Percentiles rank a stretch among this genome's conserved stretches.
Conservation (phyloP, 1,140 invertebrate genomes). For the Danaus melanippus region DNA sequence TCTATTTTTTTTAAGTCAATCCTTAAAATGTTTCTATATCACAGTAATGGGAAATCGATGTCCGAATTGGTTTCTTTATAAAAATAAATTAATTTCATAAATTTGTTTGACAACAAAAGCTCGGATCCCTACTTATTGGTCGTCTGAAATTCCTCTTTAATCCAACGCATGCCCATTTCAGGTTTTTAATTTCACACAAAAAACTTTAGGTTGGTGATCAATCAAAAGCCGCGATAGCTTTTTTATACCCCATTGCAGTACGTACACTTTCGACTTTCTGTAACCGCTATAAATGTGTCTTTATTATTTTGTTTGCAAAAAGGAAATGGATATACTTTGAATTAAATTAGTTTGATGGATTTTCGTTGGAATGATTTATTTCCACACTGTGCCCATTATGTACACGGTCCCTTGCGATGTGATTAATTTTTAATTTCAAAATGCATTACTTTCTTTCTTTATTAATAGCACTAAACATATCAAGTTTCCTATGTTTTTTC, state of each 20-base stretch:
- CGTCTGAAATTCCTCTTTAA: constrained; percentile 64
- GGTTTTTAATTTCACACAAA: constrained; percentile 71
- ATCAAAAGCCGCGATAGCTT: constrained; percentile 63
- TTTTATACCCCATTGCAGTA: constrained; percentile 64
- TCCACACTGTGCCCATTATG: constrained; percentile 14
- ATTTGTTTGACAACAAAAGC: constrained; percentile 51
- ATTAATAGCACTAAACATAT: too few relatives aligned
- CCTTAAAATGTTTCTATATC: constrained; percentile 28
- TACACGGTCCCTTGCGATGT: constrained; percentile 4
- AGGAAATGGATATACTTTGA: constrained; percentile 63
- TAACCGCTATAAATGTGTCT: constrained; percentile 65
- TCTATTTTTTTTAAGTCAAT: not conserved
- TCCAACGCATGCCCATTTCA: constrained; percentile 63
- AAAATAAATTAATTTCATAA: constrained; percentile 56
- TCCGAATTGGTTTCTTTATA: constrained; percentile 34
- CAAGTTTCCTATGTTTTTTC: too few relatives aligned
- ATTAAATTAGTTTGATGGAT: constrained; percentile 64
- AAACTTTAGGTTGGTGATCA: constrained; percentile 66
- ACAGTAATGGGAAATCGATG: constrained; percentile 47
- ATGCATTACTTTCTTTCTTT: too few relatives aligned
- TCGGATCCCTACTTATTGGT: constrained; percentile 47
- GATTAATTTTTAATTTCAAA: too few relatives aligned
- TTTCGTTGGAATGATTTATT: constrained; percentile 35
- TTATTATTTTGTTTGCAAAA: constrained; percentile 67
- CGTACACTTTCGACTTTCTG: constrained; percentile 62